Evolutionary conservation across 2,888 invertebrate species (phyloP), one percentile per base, ranked within the genome.

Genomic region (Sylvicola cinctus): DNA sequence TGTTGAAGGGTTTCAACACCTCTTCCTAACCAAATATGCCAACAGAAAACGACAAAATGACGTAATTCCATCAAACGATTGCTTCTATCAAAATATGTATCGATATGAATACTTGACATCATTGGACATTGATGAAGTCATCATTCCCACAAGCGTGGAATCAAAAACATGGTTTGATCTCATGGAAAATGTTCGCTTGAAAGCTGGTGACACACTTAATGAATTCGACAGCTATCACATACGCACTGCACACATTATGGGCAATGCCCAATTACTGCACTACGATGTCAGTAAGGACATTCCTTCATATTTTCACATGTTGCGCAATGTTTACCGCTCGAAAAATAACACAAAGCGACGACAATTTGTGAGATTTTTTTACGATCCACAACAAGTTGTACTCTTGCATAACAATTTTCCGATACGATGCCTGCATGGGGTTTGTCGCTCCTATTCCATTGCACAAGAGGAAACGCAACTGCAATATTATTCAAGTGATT

Each of bases 31-130:
- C 37, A 83, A 83, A 52, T 90, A 88, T 58, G 76, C 84, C 20
- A 88, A 85, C 48, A 83, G 90, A 60, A 93, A 93, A 58, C 66
- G 91, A 11, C 84, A 90, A 55, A 88, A 90, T 61, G 93, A 93
- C 59, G 66, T 93, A 39, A 84, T 93, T 45, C 90, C 91, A 10
- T 93, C 93, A 64, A 93, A 93, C 57, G 93, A 93, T 57, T 93
- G 93, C 50, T 66, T 93, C 35, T 91, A 91, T 61, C 77, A 84
- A 52, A 81, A 91, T 52, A 71, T 91, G 63, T 83, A 88, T 54
- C 68, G 76, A 42, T 91, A 90, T 58, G 73, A 81, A 41, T 87
- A 83, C 60, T 75, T 90, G 35, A 84, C 83, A n/a, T 62, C 93
- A 38, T 63, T 91, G 34, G 93, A 93, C 54, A 80, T 87, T 42